Percentiles rank a stretch among this genome's conserved stretches.
These are phyloP conservation scores for Camelus dromedarius DNA, from an alignment of 2,113 vertebrate species.

Conservation along the genomic window DNA sequence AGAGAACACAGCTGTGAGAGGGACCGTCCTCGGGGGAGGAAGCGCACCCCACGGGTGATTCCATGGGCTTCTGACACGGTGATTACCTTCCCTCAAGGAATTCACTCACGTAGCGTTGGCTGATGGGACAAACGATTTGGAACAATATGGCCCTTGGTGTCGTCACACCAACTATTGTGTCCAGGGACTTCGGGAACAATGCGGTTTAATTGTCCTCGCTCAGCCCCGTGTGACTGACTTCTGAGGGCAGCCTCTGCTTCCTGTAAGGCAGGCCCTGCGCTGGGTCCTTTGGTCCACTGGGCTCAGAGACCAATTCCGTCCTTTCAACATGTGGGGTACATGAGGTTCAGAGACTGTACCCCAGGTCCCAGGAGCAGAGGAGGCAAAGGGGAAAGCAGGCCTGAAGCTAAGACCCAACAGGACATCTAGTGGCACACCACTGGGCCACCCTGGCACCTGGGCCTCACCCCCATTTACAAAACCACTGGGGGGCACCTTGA, in stretches of 20 bases:
- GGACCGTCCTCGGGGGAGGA: conserved; percentile 68
- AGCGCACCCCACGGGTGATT: conserved; percentile 32
- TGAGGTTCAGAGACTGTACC: not conserved
- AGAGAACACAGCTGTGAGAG: conserved; percentile 47
- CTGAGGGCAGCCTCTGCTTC: not conserved
- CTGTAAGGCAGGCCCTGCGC: accelerated
- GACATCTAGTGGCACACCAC: not conserved
- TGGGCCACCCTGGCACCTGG: accelerated
- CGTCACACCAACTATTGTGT: not conserved
- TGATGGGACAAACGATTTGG: conserved; percentile 2
- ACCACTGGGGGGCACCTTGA: accelerated
- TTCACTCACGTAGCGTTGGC: conserved; percentile 5
- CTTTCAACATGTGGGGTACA: accelerated
- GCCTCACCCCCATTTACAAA: not conserved
- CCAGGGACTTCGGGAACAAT: accelerated
- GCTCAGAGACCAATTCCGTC: not conserved
- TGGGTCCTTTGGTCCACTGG: not conserved
- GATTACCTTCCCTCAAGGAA: conserved; percentile 79
- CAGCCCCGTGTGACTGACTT: not conserved
- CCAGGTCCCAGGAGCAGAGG: accelerated
- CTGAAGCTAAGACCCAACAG: not conserved
- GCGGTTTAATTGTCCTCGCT: not conserved
- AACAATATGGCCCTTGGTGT: not conserved
- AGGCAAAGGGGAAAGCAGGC: not conserved
- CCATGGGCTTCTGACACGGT: conserved; percentile 71